phyloP scores from a whole-genome alignment of 2,888 invertebrate genomes.

The Synanthedon myopaeformis region DNA sequence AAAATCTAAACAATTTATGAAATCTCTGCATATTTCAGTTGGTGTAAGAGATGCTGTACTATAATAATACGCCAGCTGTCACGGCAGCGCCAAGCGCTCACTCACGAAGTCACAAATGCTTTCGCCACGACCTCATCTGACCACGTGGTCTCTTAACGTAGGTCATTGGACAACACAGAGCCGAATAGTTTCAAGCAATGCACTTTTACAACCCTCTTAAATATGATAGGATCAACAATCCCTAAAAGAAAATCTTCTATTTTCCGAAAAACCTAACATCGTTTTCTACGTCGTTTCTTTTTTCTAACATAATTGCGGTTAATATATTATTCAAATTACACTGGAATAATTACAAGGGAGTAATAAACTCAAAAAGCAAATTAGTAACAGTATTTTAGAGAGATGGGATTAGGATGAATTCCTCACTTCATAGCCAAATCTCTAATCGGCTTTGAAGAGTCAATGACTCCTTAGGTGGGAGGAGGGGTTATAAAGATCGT shows the following conservation, averaged over 20 bases:
- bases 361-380: not conserved
- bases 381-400: not conserved
- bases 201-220: too few species aligned
- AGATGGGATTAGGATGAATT: not conserved
- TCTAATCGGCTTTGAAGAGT: not conserved
- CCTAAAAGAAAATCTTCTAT: too few species aligned
- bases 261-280: too few species aligned
- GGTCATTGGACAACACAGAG: not conserved
- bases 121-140: not conserved
- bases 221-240: too few species aligned
- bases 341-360: not conserved
- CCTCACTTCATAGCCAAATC: not conserved
- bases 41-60: too few species aligned
- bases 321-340: not conserved
- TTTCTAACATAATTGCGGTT: too few species aligned
- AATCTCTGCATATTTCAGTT: too few species aligned
- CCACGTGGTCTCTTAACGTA: not conserved
- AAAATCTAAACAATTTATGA: too few species aligned
- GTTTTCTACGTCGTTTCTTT: too few species aligned
- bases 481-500: not conserved
- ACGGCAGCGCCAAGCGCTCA: not conserved
- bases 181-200: too few species aligned
- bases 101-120: not conserved
- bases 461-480: not conserved
- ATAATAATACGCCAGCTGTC: not conserved